These are phyloP conservation scores for Aelia acuminata DNA, from an alignment of 2,888 invertebrate species.

Conservation along the genomic window DNA sequence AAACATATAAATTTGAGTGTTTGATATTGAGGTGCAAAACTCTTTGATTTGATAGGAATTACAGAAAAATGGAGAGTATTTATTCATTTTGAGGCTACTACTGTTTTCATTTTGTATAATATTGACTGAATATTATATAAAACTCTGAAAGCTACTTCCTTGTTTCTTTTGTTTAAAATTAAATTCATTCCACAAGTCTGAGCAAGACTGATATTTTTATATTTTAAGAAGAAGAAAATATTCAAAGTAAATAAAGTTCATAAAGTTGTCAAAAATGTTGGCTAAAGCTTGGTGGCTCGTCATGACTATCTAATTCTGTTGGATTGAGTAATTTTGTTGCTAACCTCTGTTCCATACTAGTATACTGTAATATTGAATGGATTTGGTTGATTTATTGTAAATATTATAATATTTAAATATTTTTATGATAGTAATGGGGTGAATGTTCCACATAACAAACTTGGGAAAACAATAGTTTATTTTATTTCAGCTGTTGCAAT, in stretches of 20 bases:
- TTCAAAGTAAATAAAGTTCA: no score
- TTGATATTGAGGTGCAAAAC: no score
- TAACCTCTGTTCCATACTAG: slow-evolving; percentile 35
- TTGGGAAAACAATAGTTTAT: background rate
- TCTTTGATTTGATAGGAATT: no score
- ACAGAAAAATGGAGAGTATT: no score
- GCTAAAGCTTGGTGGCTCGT: background rate
- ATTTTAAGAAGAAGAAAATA: background rate
- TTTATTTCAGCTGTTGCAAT: background rate
- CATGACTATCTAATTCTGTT: background rate
- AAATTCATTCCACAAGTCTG: no score
- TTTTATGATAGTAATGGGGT: background rate
- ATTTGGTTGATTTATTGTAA: slow-evolving; percentile 37
- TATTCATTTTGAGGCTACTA: no score
- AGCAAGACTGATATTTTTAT: no score
- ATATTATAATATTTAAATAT: background rate
- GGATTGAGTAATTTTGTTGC: slow-evolving; percentile 11
- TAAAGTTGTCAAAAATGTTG: background rate
- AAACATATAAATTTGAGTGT: no score
- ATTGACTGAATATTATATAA: no score
- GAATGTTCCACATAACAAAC: background rate
- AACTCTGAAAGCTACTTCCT: no score
- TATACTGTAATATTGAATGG: slow-evolving; percentile 29
- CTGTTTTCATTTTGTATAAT: no score
- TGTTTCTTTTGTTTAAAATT: no score